Percentiles rank a stretch among this genome's conserved stretches.
Evolutionary conservation across 2,888 invertebrate genomes (phyloP).

Genomic region (Pocota personata): DNA sequence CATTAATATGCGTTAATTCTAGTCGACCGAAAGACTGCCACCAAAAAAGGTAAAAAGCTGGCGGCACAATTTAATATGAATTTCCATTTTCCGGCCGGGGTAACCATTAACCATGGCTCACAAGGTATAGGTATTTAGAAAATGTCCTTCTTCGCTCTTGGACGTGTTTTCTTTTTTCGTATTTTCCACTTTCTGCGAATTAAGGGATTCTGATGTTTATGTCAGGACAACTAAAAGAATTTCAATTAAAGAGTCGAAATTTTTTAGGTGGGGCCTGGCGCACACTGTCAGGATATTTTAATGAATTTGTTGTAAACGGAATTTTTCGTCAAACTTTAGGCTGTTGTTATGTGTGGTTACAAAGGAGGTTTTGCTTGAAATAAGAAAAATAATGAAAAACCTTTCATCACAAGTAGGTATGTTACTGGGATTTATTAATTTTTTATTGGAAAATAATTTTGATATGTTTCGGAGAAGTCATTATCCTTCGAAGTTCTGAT

Average conservation of each 20-base stretch:
- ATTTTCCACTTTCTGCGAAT: conserved; percentile 13
- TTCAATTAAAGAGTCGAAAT: conserved; percentile 32
- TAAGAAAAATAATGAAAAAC: background rate
- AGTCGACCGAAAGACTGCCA: background rate
- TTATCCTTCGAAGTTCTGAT: background rate
- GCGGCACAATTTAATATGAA: background rate
- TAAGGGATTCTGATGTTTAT: conserved; percentile 30
- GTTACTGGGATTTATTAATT: background rate
- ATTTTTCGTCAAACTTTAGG: background rate
- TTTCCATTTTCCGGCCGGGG: background rate
- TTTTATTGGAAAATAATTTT: background rate
- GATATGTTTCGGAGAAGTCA: background rate
- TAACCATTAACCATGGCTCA: too few species aligned
- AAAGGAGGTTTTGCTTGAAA: background rate
- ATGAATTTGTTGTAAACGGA: conserved; percentile 4
- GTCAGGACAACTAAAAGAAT: conserved; percentile 24
- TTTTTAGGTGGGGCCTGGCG: background rate
- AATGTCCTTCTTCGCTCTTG: conserved; percentile 1
- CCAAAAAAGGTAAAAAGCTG: conserved; percentile 1
- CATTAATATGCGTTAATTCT: conserved; percentile 34
- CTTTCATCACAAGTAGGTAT: background rate
- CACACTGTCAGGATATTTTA: background rate
- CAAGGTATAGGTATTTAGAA: background rate
- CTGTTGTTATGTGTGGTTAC: background rate
- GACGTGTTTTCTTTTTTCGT: background rate